These are phyloP conservation scores for Eilema depressum DNA, from an alignment of 2,888 invertebrate species.

Conservation along the genomic window DNA sequence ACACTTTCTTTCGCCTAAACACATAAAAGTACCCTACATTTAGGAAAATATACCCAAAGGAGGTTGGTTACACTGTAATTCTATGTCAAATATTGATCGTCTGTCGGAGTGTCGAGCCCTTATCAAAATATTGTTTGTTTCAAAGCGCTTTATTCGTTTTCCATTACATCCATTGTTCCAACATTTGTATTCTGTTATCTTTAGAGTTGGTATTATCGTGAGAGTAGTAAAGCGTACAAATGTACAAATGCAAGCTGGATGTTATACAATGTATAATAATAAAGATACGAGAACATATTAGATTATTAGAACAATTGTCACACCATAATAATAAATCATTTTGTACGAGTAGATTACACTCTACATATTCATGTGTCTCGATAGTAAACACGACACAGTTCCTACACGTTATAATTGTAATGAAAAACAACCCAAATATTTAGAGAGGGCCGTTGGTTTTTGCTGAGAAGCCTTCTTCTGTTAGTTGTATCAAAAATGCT, in stretches of 20 bases:
- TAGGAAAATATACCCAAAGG: neutral
- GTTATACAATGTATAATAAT: neutral
- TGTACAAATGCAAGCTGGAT: neutral
- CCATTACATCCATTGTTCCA: constrained; percentile 1
- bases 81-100: constrained; percentile 45
- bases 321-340: constrained; percentile 4
- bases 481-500: too few species aligned
- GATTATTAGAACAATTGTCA: neutral
- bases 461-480: too few species aligned
- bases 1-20: neutral
- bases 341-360: neutral
- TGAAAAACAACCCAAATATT: too few species aligned
- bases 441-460: too few species aligned
- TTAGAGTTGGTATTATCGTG: neutral
- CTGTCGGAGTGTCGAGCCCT: constrained; percentile 31
- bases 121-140: constrained; percentile 50
- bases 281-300: neutral
- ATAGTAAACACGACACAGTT: neutral
- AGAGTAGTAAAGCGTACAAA: too few species aligned
- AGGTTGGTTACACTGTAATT: constrained; percentile 2
- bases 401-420: too few species aligned
- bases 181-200: constrained; percentile 12
- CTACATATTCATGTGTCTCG: neutral
- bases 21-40: neutral
- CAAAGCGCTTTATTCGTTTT: constrained; percentile 16